Evolutionary conservation across 2,797 vertebrate genomes (phyloP).

Genomic region (Artibeus lituratus): DNA sequence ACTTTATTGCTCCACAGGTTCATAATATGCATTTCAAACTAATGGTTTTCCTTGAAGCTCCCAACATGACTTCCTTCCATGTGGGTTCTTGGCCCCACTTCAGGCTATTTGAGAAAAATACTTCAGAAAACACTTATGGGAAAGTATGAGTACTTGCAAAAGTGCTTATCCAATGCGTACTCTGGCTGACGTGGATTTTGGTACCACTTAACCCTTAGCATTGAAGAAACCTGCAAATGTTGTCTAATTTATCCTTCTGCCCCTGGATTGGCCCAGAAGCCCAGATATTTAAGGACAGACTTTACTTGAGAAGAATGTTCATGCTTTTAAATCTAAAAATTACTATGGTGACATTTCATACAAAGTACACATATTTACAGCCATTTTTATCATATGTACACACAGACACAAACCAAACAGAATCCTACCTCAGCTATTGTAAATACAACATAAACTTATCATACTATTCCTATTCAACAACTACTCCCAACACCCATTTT

Average conservation of each 20-base stretch:
- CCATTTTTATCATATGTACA: not conserved
- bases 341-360: not conserved
- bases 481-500: not conserved
- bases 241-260: not conserved
- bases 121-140: not conserved
- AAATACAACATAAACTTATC: not conserved
- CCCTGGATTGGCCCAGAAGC: not conserved
- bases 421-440: not conserved
- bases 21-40: not conserved
- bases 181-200: not conserved
- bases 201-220: constrained; percentile 3
- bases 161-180: not conserved
- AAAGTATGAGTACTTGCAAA: not conserved
- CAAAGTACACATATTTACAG: not conserved
- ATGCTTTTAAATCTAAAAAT: not conserved
- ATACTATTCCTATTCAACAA: not conserved
- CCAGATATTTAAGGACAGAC: not conserved
- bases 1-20: not conserved
- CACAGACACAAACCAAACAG: not conserved
- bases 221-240: not conserved
- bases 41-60: not conserved
- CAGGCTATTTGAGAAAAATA: not conserved
- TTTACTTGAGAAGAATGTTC: constrained; percentile 4
- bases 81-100: not conserved
- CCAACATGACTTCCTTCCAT: not conserved